Percentiles rank a stretch among this genome's conserved stretches.
phyloP scores from a whole-genome alignment of 1,140 invertebrate species.

The Ericerus pela region DNA sequence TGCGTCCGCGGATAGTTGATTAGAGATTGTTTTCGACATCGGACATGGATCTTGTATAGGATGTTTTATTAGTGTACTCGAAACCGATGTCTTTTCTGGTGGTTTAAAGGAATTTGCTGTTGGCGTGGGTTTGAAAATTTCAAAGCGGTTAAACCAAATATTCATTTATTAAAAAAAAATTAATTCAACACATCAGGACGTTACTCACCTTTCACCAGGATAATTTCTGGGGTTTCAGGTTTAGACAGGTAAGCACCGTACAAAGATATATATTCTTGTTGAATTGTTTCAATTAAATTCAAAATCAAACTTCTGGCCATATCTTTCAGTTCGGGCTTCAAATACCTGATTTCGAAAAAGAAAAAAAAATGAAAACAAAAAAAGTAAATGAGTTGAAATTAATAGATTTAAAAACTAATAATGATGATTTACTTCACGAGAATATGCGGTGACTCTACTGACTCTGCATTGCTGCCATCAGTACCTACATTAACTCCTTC shows the following conservation, averaged over 20 bases:
- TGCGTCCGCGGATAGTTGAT: neutral
- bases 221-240: neutral
- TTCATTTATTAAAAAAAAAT: no score
- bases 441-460: neutral
- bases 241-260: constrained; percentile 9
- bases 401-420: neutral
- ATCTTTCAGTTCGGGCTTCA: constrained; percentile 47
- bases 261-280: constrained; percentile 41
- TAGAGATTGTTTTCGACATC: no score
- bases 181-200: no score
- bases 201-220: neutral
- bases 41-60: no score
- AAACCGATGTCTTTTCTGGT: no score
- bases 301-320: constrained; percentile 55
- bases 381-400: neutral
- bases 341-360: constrained; percentile 37
- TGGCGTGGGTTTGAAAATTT: no score
- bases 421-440: neutral
- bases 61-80: no score
- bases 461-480: neutral
- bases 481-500: constrained; percentile 47
- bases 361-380: constrained; percentile 15
- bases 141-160: no score
- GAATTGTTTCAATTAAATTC: constrained; percentile 66
- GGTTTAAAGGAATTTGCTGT: no score